phyloP scores from a whole-genome alignment of 2,113 vertebrate genomes.

The Ammodytes marinus region DNA sequence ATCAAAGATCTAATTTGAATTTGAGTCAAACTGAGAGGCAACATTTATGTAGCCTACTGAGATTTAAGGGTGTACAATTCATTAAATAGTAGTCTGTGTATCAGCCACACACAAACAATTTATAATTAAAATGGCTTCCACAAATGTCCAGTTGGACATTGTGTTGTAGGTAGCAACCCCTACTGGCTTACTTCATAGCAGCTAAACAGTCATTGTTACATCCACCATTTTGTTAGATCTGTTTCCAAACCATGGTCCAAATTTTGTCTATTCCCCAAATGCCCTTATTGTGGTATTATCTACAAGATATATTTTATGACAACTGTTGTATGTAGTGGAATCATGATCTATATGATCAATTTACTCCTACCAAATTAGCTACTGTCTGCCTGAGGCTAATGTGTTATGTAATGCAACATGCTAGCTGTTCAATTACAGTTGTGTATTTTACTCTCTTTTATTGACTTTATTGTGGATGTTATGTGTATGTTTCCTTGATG shows the following conservation, averaged over 20 bases:
- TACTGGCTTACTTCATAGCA: neutral
- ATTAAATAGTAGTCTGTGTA: neutral
- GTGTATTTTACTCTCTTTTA: neutral
- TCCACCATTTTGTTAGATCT: conserved; percentile 10
- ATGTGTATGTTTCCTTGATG: neutral
- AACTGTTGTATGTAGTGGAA: neutral
- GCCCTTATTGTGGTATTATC: neutral
- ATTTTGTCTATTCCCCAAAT: neutral
- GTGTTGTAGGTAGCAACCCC: neutral
- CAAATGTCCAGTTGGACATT: neutral
- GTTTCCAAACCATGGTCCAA: neutral
- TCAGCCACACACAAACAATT: neutral
- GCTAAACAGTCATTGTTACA: neutral
- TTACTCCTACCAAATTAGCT: neutral
- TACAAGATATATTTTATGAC: neutral
- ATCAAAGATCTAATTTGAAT: conserved; percentile 11
- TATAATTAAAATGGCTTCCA: conserved; percentile 43
- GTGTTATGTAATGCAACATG: neutral
- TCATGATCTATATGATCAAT: neutral
- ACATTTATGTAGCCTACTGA: neutral
- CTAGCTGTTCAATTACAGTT: neutral
- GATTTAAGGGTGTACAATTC: neutral
- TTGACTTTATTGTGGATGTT: neutral
- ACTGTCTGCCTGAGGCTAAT: neutral
- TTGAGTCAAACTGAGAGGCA: neutral